Conservation (phyloP, 2,888 invertebrate species). For the Aleiodes alternator region DNA sequence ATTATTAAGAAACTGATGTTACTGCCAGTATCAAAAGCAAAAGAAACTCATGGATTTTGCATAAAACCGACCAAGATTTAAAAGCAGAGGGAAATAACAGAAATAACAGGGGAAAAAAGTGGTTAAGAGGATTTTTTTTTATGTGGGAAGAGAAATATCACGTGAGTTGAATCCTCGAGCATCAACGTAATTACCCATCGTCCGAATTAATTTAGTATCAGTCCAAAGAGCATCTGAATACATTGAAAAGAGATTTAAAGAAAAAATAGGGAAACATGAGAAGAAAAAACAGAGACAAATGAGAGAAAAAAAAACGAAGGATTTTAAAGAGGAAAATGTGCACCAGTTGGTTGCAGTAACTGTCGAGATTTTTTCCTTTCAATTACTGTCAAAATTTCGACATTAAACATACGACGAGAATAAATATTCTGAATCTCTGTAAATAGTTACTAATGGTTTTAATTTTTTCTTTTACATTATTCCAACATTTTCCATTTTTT, state of each 20-base stretch:
- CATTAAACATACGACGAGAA: slow-evolving; percentile 12
- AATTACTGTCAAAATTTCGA: slow-evolving; percentile 4
- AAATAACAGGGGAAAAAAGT: not conserved
- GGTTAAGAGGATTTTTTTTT: not conserved
- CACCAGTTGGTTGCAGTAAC: slow-evolving; percentile 18
- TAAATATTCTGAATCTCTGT: not conserved
- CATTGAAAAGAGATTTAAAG: not conserved
- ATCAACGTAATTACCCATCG: slow-evolving; percentile 17
- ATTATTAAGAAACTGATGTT: slow-evolving; percentile 30
- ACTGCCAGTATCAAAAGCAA: slow-evolving; percentile 18
- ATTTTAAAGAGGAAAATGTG: not conserved
- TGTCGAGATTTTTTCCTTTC: not conserved
- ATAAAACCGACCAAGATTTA: slow-evolving; percentile 17
- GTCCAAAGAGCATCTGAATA: not conserved
- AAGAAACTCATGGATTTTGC: not conserved
- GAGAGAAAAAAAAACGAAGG: no score
- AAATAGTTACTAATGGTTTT: not conserved
- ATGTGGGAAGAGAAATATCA: not conserved
- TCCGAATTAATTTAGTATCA: slow-evolving; percentile 25
- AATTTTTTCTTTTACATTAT: not conserved
- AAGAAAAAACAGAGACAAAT: not conserved
- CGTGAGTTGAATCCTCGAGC: not conserved
- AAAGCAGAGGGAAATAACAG: not conserved
- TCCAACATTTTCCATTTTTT: not conserved
- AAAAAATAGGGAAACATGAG: no score